These are phyloP conservation scores for Pitta sordida DNA, from an alignment of 2,113 vertebrate genomes.

Conservation along the genomic window DNA sequence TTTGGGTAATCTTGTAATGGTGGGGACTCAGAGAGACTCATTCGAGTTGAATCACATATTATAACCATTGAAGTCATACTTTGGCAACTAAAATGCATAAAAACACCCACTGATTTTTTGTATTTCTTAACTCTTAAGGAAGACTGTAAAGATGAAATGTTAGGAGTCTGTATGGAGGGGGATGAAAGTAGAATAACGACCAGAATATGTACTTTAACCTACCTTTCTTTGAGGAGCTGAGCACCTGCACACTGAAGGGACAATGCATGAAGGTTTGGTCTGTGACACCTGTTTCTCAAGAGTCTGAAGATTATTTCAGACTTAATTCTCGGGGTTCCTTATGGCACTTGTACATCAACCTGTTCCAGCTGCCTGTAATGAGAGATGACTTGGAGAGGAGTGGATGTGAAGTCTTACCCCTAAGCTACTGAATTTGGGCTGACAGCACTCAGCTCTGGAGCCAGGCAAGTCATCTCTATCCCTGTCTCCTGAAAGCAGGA, in stretches of 20 bases:
- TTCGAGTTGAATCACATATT: conserved; percentile 23
- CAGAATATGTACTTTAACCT: not conserved
- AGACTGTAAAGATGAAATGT: not conserved
- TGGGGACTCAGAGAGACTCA: not conserved
- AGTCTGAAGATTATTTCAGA: not conserved
- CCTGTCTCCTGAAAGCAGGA: not conserved
- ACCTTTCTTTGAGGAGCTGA: not conserved
- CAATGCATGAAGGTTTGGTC: not conserved
- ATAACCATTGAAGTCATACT: conserved; percentile 4
- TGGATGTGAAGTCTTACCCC: not conserved
- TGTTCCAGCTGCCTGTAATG: not conserved
- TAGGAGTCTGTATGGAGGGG: not conserved
- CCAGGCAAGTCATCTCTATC: not conserved
- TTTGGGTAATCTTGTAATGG: not conserved
- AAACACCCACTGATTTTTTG: conserved; percentile 26
- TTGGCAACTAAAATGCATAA: conserved; percentile 13
- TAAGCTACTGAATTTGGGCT: not conserved
- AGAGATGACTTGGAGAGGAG: not conserved
- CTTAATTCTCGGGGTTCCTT: not conserved
- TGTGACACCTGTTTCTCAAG: not conserved
- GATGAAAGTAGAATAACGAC: not conserved
- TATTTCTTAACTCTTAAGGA: conserved; percentile 19
- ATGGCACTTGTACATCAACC: not conserved
- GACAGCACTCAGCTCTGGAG: not conserved
- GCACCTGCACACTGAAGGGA: not conserved